Evolutionary conservation across 2,888 invertebrate species (phyloP).

Genomic region (Leistus spinibarbis): DNA sequence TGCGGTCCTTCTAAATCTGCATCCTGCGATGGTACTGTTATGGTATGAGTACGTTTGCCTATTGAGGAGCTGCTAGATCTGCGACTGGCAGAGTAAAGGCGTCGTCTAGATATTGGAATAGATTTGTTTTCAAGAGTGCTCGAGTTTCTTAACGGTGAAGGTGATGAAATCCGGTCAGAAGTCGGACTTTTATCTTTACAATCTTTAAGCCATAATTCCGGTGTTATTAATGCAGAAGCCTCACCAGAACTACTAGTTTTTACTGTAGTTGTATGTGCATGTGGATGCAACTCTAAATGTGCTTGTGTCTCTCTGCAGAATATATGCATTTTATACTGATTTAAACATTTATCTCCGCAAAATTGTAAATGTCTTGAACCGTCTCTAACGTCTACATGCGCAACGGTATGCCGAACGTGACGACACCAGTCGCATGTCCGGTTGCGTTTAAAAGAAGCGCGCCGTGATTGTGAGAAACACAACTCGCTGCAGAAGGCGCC

Average conservation of each 20-base stretch:
- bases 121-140: not conserved
- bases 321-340: constrained; percentile 96
- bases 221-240: constrained; percentile 71
- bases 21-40: constrained; percentile 2
- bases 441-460: constrained; percentile 88
- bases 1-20: constrained; percentile 50
- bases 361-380: constrained; percentile 91
- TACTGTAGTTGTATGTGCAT: constrained; percentile 60
- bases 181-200: constrained; percentile 59
- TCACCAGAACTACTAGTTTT: constrained; percentile 42
- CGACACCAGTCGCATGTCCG: constrained; percentile 95
- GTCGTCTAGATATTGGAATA: not conserved
- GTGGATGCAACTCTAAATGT: constrained; percentile 84
- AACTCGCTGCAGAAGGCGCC: constrained; percentile 81
- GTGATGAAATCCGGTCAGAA: not conserved
- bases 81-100: constrained; percentile 6
- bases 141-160: not conserved
- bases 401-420: constrained; percentile 87
- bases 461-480: constrained; percentile 86
- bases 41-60: constrained; percentile 3
- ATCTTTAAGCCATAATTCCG: constrained; percentile 88
- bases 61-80: not conserved
- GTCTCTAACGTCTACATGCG: constrained; percentile 90
- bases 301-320: constrained; percentile 94
- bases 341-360: constrained; percentile 90